These are phyloP conservation scores for Falco punctatus DNA, from an alignment of 2,113 vertebrate genomes.

Conservation along the genomic window DNA sequence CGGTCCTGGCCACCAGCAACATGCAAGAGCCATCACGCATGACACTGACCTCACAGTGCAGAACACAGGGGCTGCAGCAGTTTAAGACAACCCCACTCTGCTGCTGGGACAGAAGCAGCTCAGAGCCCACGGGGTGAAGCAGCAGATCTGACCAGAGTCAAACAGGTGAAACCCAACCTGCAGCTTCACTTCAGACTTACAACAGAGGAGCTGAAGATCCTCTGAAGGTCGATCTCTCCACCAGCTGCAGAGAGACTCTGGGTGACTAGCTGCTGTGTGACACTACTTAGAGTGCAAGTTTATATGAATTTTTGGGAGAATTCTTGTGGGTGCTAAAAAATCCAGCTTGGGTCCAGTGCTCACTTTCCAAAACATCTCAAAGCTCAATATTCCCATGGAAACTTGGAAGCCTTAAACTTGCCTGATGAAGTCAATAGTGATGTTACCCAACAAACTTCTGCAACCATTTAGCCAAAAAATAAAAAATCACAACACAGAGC, in stretches of 20 bases:
- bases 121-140: neutral
- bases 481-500: neutral
- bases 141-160: neutral
- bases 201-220: neutral
- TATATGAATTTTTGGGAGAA: neutral
- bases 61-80: fast-evolving
- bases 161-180: neutral
- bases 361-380: neutral
- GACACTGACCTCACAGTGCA: fast-evolving
- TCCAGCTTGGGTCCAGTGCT: neutral
- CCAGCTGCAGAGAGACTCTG: neutral
- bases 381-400: neutral
- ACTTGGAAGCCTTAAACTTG: neutral
- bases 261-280: neutral
- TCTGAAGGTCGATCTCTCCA: neutral
- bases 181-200: neutral
- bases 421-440: neutral
- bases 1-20: fast-evolving
- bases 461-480: neutral
- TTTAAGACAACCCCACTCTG: too few species aligned
- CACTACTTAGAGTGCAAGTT: neutral
- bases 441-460: neutral
- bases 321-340: neutral
- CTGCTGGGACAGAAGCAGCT: neutral
- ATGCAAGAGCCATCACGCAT: fast-evolving